Conservation (phyloP, 2,888 invertebrate genomes). For the Microctonus aethiopoides region DNA sequence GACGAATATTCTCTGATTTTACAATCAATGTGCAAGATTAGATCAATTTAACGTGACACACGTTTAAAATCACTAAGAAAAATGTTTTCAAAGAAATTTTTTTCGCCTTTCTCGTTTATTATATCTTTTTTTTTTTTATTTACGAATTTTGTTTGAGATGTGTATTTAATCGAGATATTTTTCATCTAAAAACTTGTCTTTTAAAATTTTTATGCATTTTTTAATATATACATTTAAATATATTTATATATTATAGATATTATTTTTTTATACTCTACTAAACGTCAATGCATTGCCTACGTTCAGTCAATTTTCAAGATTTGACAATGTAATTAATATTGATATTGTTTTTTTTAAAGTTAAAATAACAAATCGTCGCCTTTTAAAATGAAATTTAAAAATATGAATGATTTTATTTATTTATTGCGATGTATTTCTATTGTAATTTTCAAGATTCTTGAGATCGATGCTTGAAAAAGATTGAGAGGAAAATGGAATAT, state of each 20-base stretch:
- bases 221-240: neutral
- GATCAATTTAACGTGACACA: neutral
- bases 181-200: conserved; percentile 13
- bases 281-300: conserved; percentile 9
- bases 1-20: conserved; percentile 7
- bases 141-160: conserved; percentile 30
- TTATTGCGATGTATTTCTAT: neutral
- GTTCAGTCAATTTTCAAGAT: neutral
- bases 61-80: neutral
- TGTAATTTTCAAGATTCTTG: neutral
- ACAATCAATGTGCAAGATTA: conserved; percentile 10
- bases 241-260: conserved; percentile 20
- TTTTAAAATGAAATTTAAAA: neutral
- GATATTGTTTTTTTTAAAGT: neutral
- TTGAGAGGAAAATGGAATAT: neutral
- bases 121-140: neutral
- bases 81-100: neutral
- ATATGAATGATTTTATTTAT: neutral
- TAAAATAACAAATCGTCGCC: neutral
- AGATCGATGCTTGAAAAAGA: neutral
- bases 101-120: neutral
- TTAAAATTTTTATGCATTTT: conserved; percentile 14
- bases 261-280: conserved; percentile 30
- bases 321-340: neutral
- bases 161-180: conserved; percentile 11